Base-by-base conservation (phyloP, 2,888 invertebrate genomes). In the Strigamia crassipes region DNA sequence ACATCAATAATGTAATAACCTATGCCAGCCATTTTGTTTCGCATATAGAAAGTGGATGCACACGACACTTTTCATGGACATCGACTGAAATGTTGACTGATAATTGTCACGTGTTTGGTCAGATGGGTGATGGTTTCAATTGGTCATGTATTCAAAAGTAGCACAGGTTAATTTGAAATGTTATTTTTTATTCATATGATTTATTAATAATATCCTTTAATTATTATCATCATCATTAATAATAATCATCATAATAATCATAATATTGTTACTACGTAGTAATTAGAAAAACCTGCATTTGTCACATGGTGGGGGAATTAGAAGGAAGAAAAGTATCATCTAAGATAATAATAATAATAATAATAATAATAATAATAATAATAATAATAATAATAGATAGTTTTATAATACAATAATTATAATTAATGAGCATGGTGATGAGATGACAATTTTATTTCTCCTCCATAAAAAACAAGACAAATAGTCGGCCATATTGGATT, bases 201-300 rank as follows among this genome's bases (percentile, higher is more conserved):
- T 73, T 73, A 73, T 73, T 73, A 73, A 73, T 73, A 73, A 31
- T 73, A 73, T 73, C 73, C 73, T 31, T 73, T 73, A 73, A 73
- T 73, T 73, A 73, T 73, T 73, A 73, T 73, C 73, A 73, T 73
- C 73, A 73, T 73, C 73, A 73, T 73, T 31, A 73, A 73, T 73
- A 73, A 73, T 73, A 73, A 73, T 73, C 73, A 73, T 73, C 73
- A 73, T 73, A 73, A 73, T 73, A 73, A 73, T 73, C 73, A 73
- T 73, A 73, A 73, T 73, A 73, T 73, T 73, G 73, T 73, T 73
- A 27, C 73, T 73, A 73, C 27, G 73, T 73, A 73, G 73, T 73
- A 73, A 73, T 73, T 73, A 73, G 73, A 73, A 73, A 56, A 73
- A 73, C 73, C 73, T 73, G 73, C 73, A 73, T 73, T 38, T 73